These are phyloP conservation scores for Porites evermanni DNA, from an alignment of 92 coral and sea anemone genomes.

Conservation along the genomic window DNA sequence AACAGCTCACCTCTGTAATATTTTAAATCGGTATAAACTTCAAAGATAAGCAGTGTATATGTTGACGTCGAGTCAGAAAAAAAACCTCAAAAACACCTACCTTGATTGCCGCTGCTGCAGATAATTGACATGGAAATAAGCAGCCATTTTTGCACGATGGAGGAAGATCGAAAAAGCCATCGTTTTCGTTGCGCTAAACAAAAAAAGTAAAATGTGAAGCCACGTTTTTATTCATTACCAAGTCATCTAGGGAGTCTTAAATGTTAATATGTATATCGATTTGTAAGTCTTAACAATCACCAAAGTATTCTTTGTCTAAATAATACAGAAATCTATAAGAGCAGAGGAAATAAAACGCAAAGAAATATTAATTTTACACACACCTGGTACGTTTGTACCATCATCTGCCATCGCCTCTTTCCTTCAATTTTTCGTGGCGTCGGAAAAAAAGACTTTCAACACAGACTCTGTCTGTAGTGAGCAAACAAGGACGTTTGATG, in stretches of 20 bases:
- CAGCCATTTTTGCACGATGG: constrained; percentile 11
- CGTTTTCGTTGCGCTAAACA: neutral
- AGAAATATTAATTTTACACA: neutral
- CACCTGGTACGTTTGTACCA: neutral
- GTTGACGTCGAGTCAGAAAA: neutral
- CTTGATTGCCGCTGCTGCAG: neutral
- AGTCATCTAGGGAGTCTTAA: neutral
- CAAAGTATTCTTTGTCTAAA: no score
- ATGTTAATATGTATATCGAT: neutral
- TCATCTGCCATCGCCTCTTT: neutral
- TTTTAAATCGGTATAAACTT: neutral
- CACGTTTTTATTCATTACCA: neutral
- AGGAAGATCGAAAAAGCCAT: neutral
- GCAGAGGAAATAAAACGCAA: no score
- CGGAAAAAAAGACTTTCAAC: neutral
- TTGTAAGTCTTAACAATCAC: neutral
- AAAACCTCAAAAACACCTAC: neutral
- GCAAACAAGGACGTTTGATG: neutral
- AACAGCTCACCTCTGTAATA: no score
- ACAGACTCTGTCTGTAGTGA: neutral
- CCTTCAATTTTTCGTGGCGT: neutral
- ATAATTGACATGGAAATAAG: constrained; percentile 11
- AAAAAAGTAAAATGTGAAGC: neutral
- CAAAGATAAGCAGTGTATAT: neutral
- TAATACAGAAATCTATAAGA: no score